Evolutionary conservation across 2,888 invertebrate genomes (phyloP), one percentile per base, ranked within the genome.

Genomic region (Andrena minutula): DNA sequence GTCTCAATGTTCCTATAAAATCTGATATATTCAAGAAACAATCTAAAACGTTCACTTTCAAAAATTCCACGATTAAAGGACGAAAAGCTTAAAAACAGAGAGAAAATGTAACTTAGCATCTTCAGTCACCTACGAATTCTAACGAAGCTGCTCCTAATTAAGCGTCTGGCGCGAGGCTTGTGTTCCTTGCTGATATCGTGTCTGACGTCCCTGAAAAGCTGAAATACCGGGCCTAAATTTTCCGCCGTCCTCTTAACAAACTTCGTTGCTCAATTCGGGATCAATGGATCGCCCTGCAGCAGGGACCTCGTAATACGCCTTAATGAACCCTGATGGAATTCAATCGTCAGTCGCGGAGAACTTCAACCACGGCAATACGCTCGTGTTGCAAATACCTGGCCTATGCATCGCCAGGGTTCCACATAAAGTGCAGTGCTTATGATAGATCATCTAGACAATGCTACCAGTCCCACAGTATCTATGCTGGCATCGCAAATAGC

Each of bases 371-470:
- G 20, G 75, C 74, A 58, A 75, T 82, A 75, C 73, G 75, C 83
- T 85, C 86, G 79, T 77, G 85, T 78, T 77, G 82, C 78, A 74
- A 84, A 86, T 85, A 75, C 76, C 75, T 56, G 35, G 26, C 53
- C 65, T 30, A 60, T 84, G 79, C 77, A 82, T 76, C 61, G 74
- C 75, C 30, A 80, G 63, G 74, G 74, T 71, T 74, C 77, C 49
- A 64, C 76, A 83, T 83, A 85, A 86, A 88, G 84, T 83, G 80
- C 85, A 69, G 72, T 78, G 84, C 82, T 85, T 84, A 86, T 89
- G 90, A 89, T 88, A 86, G 88, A 90, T 88, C 75, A 85, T 85
- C 75, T 74, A 81, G 88, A 86, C 86, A 89, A 87, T 86, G 76
- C 78, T 70, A 75, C 71, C 73, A 78, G 77, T 80, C 72, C 41